These are phyloP conservation scores for Pseudorhombus dupliciocellatus DNA, from an alignment of 2,113 vertebrate species.

Conservation along the genomic window DNA sequence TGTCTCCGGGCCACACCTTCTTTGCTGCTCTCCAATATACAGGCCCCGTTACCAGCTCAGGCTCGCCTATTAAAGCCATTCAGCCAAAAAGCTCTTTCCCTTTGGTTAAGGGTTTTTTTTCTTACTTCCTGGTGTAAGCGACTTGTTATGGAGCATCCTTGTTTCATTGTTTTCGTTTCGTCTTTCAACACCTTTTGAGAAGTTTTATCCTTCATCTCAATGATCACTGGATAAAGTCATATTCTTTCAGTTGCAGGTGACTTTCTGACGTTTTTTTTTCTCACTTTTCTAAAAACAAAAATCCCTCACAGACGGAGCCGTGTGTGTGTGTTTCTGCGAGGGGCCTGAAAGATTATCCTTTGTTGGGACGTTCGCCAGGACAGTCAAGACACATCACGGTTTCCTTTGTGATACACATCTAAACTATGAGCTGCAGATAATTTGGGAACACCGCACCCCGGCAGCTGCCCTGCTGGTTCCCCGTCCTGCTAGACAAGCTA, in stretches of 20 bases:
- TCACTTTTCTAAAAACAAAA: not conserved
- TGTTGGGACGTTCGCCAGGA: slow-evolving; percentile 30
- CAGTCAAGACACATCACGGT: slow-evolving; percentile 37
- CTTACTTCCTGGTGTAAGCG: slow-evolving; percentile 1
- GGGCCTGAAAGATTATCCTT: slow-evolving; percentile 9
- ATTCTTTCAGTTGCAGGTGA: slow-evolving; percentile 1
- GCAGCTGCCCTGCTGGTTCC: slow-evolving; percentile 74
- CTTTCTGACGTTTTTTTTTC: not conserved
- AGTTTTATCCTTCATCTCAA: not conserved
- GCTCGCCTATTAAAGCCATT: slow-evolving; percentile 60
- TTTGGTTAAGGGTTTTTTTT: not conserved
- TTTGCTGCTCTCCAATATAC: slow-evolving; percentile 55
- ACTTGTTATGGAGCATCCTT: slow-evolving; percentile 22
- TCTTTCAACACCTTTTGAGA: slow-evolving; percentile 40
- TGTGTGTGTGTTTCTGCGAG: not conserved
- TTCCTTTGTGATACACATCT: slow-evolving; percentile 70
- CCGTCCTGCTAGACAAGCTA: slow-evolving; percentile 59
- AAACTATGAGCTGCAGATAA: slow-evolving; percentile 77
- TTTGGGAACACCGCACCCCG: slow-evolving; percentile 70
- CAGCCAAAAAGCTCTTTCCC: slow-evolving; percentile 32
- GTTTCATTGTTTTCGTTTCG: slow-evolving; percentile 25
- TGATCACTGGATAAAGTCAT: slow-evolving; percentile 4
- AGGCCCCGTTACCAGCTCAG: slow-evolving; percentile 32
- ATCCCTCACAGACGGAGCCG: not conserved
- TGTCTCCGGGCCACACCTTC: slow-evolving; percentile 72